A percentile compares a stretch with the other conserved stretches of the same genome.
Evolutionary conservation across 53 echinoderm and acorn worm genomes (phyloP).

Genomic region (Holothuria leucospilota): DNA sequence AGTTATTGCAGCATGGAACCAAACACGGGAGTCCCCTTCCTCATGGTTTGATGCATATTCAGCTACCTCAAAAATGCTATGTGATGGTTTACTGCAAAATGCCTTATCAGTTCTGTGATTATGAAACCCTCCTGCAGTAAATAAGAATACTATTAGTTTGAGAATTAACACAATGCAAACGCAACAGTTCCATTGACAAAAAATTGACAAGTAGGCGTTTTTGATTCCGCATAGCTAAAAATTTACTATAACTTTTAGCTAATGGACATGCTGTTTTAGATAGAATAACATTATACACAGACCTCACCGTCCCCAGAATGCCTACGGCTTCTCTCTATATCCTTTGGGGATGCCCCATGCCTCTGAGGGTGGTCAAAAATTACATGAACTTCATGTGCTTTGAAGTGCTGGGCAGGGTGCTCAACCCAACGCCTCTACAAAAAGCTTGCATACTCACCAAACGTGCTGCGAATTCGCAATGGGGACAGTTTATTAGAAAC

Average conservation of each 20-base stretch:
- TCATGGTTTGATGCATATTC: background rate
- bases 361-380: conserved; percentile 66
- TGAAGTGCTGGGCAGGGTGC: background rate
- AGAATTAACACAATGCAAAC: background rate
- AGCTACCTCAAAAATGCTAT: background rate
- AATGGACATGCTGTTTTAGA: conserved; percentile 24
- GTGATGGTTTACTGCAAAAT: background rate
- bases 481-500: conserved; percentile 29
- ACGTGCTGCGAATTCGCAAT: background rate
- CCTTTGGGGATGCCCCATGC: conserved; percentile 57
- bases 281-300: background rate
- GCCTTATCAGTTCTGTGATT: background rate
- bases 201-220: conserved; percentile 50
- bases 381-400: conserved; percentile 52
- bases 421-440: conserved; percentile 30
- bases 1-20: conserved; percentile 18
- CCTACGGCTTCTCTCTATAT: conserved; percentile 48
- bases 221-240: background rate
- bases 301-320: background rate
- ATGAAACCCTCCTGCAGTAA: background rate
- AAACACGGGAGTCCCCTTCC: conserved; percentile 23
- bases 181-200: conserved; percentile 13
- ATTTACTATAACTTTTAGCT: conserved; percentile 31
- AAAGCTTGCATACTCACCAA: conserved; percentile 31
- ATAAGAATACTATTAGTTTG: background rate